Evolutionary conservation across 2,888 invertebrate species (phyloP).

Genomic region (Imbricaverruca yamaguchii): DNA sequence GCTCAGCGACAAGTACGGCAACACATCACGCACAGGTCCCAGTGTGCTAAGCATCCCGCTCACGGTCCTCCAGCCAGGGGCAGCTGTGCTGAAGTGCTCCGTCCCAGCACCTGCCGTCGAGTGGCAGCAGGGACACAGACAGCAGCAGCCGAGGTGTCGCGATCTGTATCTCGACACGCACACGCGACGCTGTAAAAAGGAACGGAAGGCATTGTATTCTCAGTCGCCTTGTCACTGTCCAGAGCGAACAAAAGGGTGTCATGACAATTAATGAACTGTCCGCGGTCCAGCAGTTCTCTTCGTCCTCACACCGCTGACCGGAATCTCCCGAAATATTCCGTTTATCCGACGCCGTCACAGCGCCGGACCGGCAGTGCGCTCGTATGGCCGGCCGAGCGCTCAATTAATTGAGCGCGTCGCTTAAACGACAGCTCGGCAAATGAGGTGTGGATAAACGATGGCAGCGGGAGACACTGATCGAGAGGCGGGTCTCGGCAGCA

Average conservation of each 20-base stretch:
- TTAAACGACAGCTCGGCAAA: not conserved
- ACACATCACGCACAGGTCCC: no score
- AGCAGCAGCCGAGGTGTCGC: not conserved
- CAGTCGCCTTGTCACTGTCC: not conserved
- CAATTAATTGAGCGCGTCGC: constrained; percentile 4
- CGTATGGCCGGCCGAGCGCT: constrained; percentile 3
- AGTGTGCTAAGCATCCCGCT: no score
- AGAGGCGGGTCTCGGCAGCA: not conserved
- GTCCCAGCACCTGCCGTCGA: not conserved
- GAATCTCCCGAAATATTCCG: not conserved
- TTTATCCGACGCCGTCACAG: not conserved
- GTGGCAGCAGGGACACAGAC: not conserved
- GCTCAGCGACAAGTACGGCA: no score
- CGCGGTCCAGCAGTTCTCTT: not conserved
- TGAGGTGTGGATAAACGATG: constrained; percentile 4
- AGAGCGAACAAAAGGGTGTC: not conserved
- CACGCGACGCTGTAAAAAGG: no score
- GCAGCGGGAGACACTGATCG: not conserved
- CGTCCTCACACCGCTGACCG: not conserved
- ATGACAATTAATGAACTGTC: not conserved
- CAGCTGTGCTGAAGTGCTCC: no score
- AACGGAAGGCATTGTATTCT: not conserved
- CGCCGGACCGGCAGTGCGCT: not conserved
- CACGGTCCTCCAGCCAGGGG: no score
- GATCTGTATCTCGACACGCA: not conserved